These are phyloP conservation scores for Strigamia maritima DNA, from an alignment of 2,888 invertebrate species.

Conservation along the genomic window DNA sequence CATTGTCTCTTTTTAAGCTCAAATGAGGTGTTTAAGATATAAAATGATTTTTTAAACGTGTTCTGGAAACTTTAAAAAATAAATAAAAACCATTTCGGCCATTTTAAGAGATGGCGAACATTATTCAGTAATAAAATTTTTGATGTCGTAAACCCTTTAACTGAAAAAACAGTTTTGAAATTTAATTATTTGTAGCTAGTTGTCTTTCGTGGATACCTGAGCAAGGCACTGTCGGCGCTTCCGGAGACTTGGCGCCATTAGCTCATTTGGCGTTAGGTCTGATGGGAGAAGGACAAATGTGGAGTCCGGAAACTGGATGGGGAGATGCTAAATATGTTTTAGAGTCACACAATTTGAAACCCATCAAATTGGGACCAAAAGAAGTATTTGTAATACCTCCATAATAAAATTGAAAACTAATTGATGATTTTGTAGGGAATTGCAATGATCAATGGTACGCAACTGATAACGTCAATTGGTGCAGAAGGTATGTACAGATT, in stretches of 20 bases:
- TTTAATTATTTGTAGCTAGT: slow-evolving; percentile 59
- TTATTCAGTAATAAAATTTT: too few relatives aligned
- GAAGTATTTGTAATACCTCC: slow-evolving; percentile 52
- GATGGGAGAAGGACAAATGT: slow-evolving; percentile 66
- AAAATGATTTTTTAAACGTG: neutral
- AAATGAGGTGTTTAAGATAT: too few relatives aligned
- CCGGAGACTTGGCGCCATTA: slow-evolving; percentile 65
- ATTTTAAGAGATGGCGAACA: too few relatives aligned
- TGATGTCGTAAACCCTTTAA: too few relatives aligned
- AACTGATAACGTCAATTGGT: slow-evolving; percentile 64
- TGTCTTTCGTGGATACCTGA: slow-evolving; percentile 66
- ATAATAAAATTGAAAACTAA: slow-evolving; percentile 6
- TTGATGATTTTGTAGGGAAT: slow-evolving; percentile 54
- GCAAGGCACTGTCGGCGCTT: slow-evolving; percentile 67
- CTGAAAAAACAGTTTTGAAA: too few relatives aligned
- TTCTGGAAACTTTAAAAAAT: too few relatives aligned
- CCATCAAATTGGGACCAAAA: slow-evolving; percentile 61
- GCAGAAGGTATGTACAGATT: slow-evolving; percentile 56
- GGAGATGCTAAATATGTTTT: slow-evolving; percentile 60
- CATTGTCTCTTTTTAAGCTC: too few relatives aligned
- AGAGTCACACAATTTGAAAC: slow-evolving; percentile 59
- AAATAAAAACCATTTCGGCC: too few relatives aligned
- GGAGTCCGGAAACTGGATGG: slow-evolving; percentile 65
- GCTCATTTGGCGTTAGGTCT: slow-evolving; percentile 65
- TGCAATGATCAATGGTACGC: slow-evolving; percentile 66